These are phyloP conservation scores for Sitta europaea DNA, from an alignment of 2,113 vertebrate species.

Conservation along the genomic window DNA sequence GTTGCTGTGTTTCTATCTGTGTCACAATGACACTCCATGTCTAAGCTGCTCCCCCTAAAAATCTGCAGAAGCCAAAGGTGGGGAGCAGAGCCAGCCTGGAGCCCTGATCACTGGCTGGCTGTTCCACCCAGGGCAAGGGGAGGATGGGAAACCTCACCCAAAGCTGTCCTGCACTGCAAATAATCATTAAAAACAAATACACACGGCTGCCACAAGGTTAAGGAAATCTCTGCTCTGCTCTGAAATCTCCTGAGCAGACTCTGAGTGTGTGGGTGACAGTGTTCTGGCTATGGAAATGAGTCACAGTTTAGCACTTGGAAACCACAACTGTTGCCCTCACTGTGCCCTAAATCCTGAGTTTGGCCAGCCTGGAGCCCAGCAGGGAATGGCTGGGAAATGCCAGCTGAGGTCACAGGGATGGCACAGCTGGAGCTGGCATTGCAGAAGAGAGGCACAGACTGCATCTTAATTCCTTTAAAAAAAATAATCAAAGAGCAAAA, in stretches of 20 bases:
- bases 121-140: neutral
- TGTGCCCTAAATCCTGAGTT: neutral
- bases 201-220: neutral
- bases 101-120: neutral
- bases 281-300: neutral
- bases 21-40: no score
- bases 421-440: neutral
- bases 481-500: no score
- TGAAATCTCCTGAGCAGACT: neutral
- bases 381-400: neutral
- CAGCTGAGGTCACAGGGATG: no score
- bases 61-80: neutral
- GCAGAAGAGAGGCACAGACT: neutral
- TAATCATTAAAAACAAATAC: neutral
- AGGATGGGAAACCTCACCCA: neutral
- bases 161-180: neutral
- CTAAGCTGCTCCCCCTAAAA: neutral
- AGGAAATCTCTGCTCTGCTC: neutral
- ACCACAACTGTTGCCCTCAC: neutral
- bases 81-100: neutral
- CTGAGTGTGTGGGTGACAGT: neutral
- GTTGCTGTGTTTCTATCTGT: no score
- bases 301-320: neutral
- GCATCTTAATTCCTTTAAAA: neutral
- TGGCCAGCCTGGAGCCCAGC: neutral